Percentiles rank a stretch among this genome's conserved stretches.
Evolutionary conservation across 2,888 invertebrate genomes (phyloP).

Genomic region (Orthosia incerta): DNA sequence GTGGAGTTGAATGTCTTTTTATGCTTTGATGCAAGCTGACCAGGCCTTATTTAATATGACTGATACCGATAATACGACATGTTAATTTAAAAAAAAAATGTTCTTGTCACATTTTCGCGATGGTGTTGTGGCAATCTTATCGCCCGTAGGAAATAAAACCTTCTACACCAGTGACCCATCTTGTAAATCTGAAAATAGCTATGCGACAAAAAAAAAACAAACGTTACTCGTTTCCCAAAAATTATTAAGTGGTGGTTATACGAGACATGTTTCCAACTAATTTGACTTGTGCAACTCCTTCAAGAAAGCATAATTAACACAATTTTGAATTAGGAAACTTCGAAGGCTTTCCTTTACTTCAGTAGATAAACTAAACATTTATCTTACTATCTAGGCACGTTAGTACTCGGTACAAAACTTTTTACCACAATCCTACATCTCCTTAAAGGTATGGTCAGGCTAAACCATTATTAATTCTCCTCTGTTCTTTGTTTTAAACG

Average conservation of each 20-base stretch:
- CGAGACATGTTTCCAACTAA: background rate
- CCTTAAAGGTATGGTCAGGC: conserved; percentile 50
- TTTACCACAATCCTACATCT: conserved; percentile 61
- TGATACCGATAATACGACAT: too few relatives aligned
- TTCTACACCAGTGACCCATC: too few relatives aligned
- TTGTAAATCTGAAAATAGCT: too few relatives aligned
- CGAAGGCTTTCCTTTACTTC: background rate
- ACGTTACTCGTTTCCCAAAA: too few relatives aligned
- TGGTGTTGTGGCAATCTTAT: too few relatives aligned
- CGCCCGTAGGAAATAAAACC: too few relatives aligned
- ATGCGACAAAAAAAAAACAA: background rate
- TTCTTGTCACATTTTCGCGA: too few relatives aligned
- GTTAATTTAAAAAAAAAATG: too few relatives aligned
- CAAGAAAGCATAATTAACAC: background rate
- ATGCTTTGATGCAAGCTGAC: too few relatives aligned
- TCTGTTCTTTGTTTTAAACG: conserved; percentile 59
- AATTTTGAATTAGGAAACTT: background rate
- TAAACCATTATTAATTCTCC: conserved; percentile 62
- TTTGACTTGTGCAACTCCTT: background rate
- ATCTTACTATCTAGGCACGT: background rate
- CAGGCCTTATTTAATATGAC: too few relatives aligned
- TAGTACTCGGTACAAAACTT: conserved; percentile 23
- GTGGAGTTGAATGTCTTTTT: too few relatives aligned
- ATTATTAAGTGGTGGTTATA: too few relatives aligned
- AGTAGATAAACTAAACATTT: background rate